Percentiles rank a stretch among this genome's conserved stretches.
phyloP scores from a whole-genome alignment of 2,113 vertebrate species.

The Narcine bancroftii region DNA sequence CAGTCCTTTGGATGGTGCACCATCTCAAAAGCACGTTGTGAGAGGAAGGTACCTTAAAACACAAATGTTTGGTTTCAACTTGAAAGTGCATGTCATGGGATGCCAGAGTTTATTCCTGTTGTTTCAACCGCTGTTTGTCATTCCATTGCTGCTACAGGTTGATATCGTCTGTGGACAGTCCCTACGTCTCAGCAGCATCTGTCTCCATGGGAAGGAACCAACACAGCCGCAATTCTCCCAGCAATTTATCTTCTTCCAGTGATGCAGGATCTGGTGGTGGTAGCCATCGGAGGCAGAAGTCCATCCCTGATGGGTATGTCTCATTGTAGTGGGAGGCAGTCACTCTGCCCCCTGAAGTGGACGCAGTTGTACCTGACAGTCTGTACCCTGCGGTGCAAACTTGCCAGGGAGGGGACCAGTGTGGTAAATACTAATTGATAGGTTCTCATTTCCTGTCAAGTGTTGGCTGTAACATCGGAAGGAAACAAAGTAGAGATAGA shows the following conservation, averaged over 20 bases:
- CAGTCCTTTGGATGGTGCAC: background rate
- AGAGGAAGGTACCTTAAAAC: background rate
- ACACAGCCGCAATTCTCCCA: conserved; percentile 75
- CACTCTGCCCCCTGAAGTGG: background rate
- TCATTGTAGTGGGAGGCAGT: background rate
- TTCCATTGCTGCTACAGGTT: conserved; percentile 54
- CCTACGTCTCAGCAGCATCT: conserved; percentile 82
- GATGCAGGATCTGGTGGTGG: conserved; percentile 72
- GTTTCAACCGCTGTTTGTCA: background rate
- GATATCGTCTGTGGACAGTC: conserved; percentile 75
- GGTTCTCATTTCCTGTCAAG: conserved; percentile 33
- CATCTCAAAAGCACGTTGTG: background rate
- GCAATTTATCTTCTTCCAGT: conserved; percentile 71
- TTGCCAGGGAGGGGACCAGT: background rate
- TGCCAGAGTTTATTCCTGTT: background rate
- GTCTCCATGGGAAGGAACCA: conserved; percentile 75
- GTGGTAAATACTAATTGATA: background rate
- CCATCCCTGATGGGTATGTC: conserved; percentile 80
- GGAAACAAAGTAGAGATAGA: conserved; percentile 21
- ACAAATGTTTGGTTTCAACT: background rate
- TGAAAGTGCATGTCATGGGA: background rate
- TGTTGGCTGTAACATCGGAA: conserved; percentile 21
- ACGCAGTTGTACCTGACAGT: conserved; percentile 6
- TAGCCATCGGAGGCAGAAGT: conserved; percentile 78
- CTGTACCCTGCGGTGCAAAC: conserved; percentile 27